Evolutionary conservation across 2,797 vertebrate genomes (phyloP).

Genomic region (Gambelia wislizenii): DNA sequence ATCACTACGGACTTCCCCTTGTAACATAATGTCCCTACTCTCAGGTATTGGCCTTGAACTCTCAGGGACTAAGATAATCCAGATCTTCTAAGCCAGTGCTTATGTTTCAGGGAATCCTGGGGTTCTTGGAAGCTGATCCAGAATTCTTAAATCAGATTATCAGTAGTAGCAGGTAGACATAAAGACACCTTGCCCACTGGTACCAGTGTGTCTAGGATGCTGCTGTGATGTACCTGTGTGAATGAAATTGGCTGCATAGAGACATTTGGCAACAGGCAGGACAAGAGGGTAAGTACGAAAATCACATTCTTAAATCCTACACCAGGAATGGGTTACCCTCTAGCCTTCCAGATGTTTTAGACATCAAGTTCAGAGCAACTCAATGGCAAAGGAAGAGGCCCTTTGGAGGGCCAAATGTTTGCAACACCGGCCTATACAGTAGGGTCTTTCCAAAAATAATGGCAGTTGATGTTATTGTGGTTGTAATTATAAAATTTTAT

Average conservation of each 20-base stretch:
- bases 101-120: background rate
- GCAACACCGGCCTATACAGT: too few species aligned
- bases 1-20: too few species aligned
- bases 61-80: too few species aligned
- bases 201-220: background rate
- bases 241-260: background rate
- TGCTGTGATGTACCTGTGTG: too few species aligned
- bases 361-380: background rate
- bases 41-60: too few species aligned
- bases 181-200: too few species aligned
- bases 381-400: background rate
- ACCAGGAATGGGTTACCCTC: background rate
- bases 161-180: background rate
- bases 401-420: background rate
- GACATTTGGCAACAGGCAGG: background rate
- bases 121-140: too few species aligned
- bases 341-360: background rate
- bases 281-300: background rate
- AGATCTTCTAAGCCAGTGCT: background rate
- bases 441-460: background rate
- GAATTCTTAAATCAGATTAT: background rate
- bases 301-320: background rate
- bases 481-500: constrained; percentile 68
- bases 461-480: constrained; percentile 58
- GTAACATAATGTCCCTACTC: too few species aligned